These are phyloP conservation scores for Zygogramma bicolorata DNA, from an alignment of 2,888 invertebrate species.

Conservation along the genomic window DNA sequence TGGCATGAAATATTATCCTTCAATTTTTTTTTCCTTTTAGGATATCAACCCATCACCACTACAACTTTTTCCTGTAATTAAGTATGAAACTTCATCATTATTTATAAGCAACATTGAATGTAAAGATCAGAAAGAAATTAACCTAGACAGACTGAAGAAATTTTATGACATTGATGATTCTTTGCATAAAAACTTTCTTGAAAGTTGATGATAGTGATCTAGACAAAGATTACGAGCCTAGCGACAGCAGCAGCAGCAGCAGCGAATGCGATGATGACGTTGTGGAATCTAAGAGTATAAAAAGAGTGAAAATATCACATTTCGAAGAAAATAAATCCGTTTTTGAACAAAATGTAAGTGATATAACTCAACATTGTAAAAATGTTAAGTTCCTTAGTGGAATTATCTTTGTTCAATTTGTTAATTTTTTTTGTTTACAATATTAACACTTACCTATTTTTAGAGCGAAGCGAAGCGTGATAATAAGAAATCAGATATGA, in stretches of 20 bases:
- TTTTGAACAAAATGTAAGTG: too few species aligned
- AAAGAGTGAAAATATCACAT: not conserved
- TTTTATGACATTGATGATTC: not conserved
- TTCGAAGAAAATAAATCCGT: too few species aligned
- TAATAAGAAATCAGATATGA: too few species aligned
- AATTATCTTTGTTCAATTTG: too few species aligned
- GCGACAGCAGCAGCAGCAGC: not conserved
- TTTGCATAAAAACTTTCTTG: not conserved
- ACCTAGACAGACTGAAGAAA: not conserved
- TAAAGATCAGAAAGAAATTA: not conserved
- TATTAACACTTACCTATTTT: too few species aligned
- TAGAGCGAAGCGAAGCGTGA: too few species aligned
- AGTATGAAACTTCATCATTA: not conserved
- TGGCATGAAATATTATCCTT: too few species aligned
- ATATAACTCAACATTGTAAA: too few species aligned
- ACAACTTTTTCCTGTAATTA: not conserved
- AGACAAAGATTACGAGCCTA: conserved; percentile 2
- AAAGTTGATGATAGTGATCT: conserved; percentile 1
- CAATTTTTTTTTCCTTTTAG: not conserved
- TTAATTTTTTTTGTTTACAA: too few species aligned
- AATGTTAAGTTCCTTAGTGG: too few species aligned
- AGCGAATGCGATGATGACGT: too few species aligned
- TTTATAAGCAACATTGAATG: not conserved
- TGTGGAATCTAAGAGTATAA: not conserved
- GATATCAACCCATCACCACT: not conserved